Conservation (phyloP, 1,140 invertebrate genomes). For the Ooceraea biroi region DNA sequence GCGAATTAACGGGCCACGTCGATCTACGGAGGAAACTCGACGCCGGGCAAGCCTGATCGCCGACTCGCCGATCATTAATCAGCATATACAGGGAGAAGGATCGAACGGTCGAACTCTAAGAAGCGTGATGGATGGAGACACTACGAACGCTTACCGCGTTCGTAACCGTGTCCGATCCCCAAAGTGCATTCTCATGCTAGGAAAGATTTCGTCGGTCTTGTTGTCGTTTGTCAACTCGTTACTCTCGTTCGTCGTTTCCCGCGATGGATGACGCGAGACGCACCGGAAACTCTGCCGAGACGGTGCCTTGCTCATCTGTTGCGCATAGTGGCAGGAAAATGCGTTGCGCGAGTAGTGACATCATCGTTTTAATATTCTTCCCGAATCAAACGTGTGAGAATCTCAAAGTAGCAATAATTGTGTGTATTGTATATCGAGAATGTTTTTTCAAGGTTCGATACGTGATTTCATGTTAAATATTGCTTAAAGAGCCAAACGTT, state of each 20-base stretch:
- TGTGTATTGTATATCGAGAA: no score
- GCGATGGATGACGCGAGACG: slow-evolving; percentile 15
- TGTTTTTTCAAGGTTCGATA: no score
- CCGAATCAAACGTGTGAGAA: background rate
- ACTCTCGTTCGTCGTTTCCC: slow-evolving; percentile 11
- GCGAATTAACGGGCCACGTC: slow-evolving; percentile 67
- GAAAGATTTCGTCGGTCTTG: slow-evolving; percentile 60
- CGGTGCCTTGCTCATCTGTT: slow-evolving; percentile 33
- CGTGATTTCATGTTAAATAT: no score
- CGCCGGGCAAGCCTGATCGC: slow-evolving; percentile 52
- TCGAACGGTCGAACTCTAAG: slow-evolving; percentile 59
- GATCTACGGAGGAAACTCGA: slow-evolving; percentile 61
- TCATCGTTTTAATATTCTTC: background rate
- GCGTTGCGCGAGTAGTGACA: background rate
- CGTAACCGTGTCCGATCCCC: slow-evolving; percentile 58
- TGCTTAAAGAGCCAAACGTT: no score
- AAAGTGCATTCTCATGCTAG: slow-evolving; percentile 74
- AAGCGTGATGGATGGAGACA: slow-evolving; percentile 73
- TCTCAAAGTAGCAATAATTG: no score
- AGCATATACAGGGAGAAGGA: slow-evolving; percentile 53
- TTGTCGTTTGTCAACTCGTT: slow-evolving; percentile 69
- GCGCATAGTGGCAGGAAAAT: slow-evolving; percentile 1
- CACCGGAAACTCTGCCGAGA: background rate
- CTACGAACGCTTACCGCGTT: slow-evolving; percentile 44
- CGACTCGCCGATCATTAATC: slow-evolving; percentile 69